A percentile compares a stretch with the other conserved stretches of the same genome.
Evolutionary conservation across 2,888 invertebrate species (phyloP).

Genomic region (Thysanoteuthis rhombus): DNA sequence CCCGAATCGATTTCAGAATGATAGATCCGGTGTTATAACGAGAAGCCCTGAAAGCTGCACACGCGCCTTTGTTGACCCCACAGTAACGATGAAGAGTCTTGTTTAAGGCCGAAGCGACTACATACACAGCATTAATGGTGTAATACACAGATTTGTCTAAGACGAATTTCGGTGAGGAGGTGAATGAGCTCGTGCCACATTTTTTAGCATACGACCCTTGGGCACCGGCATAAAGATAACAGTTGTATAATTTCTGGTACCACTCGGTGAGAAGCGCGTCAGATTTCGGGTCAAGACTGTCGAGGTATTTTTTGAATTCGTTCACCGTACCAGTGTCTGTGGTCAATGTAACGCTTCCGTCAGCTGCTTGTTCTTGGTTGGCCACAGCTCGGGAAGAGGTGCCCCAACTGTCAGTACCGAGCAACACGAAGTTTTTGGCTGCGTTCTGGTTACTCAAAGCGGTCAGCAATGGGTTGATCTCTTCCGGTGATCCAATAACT

Average conservation of each 20-base stretch:
- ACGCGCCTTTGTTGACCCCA: constrained; percentile 46
- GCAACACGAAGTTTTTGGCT: constrained; percentile 45
- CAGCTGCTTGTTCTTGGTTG: constrained; percentile 46
- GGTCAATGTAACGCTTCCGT: constrained; percentile 49
- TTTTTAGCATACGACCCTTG: constrained; percentile 42
- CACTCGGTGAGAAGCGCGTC: constrained; percentile 50
- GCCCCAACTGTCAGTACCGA: constrained; percentile 54
- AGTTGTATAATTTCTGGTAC: constrained; percentile 54
- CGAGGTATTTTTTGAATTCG: constrained; percentile 47
- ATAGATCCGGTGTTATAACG: constrained; percentile 34
- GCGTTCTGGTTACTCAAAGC: constrained; percentile 40
- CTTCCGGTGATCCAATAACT: constrained; percentile 40
- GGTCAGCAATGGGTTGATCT: constrained; percentile 42
- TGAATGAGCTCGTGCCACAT: constrained; percentile 33
- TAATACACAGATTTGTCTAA: constrained; percentile 43
- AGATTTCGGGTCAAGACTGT: constrained; percentile 36
- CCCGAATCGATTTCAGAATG: constrained; percentile 40
- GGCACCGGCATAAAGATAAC: constrained; percentile 51
- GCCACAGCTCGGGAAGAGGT: constrained; percentile 34
- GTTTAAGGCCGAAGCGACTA: constrained; percentile 61
- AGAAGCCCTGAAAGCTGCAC: constrained; percentile 43
- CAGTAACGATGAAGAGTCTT: constrained; percentile 56
- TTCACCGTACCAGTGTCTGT: constrained; percentile 37
- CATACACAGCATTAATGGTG: constrained; percentile 58
- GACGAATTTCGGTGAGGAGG: constrained; percentile 39